A percentile compares a stretch with the other conserved stretches of the same genome.
phyloP scores from a whole-genome alignment of 2,888 invertebrate species.

The Lepidocyrtoides sp. region DNA sequence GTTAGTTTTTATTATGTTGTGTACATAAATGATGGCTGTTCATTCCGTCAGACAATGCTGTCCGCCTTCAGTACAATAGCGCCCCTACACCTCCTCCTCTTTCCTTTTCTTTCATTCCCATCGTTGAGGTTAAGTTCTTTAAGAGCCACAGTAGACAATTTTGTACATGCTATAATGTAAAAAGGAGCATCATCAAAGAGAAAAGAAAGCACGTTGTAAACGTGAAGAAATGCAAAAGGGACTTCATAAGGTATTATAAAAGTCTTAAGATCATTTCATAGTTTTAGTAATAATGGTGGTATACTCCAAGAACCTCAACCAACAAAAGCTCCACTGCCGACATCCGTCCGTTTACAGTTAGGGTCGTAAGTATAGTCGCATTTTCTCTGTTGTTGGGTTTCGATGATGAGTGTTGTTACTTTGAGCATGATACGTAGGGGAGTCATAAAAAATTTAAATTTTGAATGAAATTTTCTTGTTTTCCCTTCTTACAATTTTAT shows the following conservation, averaged over 20 bases:
- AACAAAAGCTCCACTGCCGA: neutral
- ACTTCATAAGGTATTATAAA: conserved; percentile 23
- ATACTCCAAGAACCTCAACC: conserved; percentile 5
- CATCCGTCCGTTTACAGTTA: neutral
- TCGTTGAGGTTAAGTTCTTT: conserved; percentile 26
- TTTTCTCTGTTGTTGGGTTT: conserved; percentile 37
- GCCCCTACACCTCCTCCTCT: neutral
- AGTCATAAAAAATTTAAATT: conserved; percentile 79
- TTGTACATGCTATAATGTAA: neutral
- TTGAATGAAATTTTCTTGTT: conserved; percentile 70
- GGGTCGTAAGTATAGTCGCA: too few relatives aligned
- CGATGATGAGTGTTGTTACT: conserved; percentile 67
- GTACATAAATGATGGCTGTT: conserved; percentile 22
- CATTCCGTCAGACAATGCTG: conserved; percentile 29
- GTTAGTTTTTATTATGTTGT: neutral
- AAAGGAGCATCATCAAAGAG: neutral
- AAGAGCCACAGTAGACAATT: conserved; percentile 17
- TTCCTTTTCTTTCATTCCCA: neutral
- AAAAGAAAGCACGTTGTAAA: conserved; percentile 5
- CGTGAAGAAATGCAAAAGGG: conserved; percentile 29
- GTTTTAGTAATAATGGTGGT: neutral
- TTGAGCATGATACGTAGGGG: conserved; percentile 68
- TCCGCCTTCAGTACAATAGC: conserved; percentile 1
- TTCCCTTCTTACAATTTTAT: conserved; percentile 26
- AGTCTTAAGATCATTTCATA: too few relatives aligned